Evolutionary conservation across 2,888 invertebrate genomes (phyloP), one percentile per base, ranked within the genome.

Genomic region (Sympetrum striolatum): DNA sequence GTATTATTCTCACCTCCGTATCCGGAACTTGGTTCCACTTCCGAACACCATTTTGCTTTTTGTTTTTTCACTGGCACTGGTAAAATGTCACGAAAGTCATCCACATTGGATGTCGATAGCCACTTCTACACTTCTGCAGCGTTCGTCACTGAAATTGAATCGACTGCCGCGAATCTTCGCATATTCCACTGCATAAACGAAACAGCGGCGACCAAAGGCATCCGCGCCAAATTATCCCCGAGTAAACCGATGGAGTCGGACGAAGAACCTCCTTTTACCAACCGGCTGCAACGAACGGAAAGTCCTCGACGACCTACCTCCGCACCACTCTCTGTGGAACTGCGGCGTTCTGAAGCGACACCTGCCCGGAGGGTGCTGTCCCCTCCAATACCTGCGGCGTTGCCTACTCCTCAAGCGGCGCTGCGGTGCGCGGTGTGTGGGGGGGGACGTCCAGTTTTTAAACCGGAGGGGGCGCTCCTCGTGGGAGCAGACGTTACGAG

Each of bases 21-120:
- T 93, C 79, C 93, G 92, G 92, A 93, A 93, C 91, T 93, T 93
- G 92, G 92, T 93, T 39, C 93, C 93, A 91, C 92, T 93, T 48
- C 93, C 93, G 92, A 93, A 93, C 79, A 93, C 93, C 93, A 93
- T 93, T 91, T 91, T 92, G 91, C 91, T 91, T 90, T 91, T 91
- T 90, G 35, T 60, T 86, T 79, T 48, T 91, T 53, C 48, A 73
- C 31, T 25, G 35, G 53, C 81, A 73, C 91, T 90, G 35, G 48
- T 44, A 90, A 81, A 80, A 80, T 58, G 35, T 14, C 22, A 53
- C 25, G 37, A n/a, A 31, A 60, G 31, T 48, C 44, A 58, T 48
- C 31, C 39, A 31, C 86, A 86, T 58, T 35, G n/a, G 86, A 53
- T 53, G 53, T 53, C 48, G 48, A 48, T 48, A 48, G 73, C n/a